Evolutionary conservation across 2,888 invertebrate species (phyloP), one percentile per base, ranked within the genome.

Genomic region (Hypena proboscidalis): DNA sequence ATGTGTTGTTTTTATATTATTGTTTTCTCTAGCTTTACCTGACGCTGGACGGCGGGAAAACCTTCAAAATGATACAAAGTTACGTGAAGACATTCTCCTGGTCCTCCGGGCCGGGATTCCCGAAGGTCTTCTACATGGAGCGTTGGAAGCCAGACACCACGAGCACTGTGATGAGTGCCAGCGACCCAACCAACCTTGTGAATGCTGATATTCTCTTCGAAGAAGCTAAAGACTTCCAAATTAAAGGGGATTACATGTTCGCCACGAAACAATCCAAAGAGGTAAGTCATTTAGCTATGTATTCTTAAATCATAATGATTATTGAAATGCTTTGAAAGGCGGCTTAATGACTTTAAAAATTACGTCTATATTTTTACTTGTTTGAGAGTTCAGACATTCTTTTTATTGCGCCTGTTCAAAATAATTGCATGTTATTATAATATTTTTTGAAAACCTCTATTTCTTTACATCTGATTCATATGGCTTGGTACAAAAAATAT

Each of bases 181-280:
- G 81, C 32, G 91, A 84, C 14, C 90, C 92, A 0, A 76, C 77
- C 0, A 91, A 92, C 39, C 77, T 93, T 55, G 79, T 39, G 74
- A 95, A 71, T 75, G 91, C 90, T 4, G 77, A 83, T 32, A 82
- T 91, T 1, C 77, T 95, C 15, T 92, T 95, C 30, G 91, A 92
- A 9, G 92, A 94, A 58, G 95, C 96, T 1, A 94, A 95, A 68
- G 96, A 97, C 74, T 96, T 97, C 80, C 95, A 95, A 73, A 93
- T 97, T 19, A 95, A 94, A 71, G 96, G 95, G 8, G 95, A 96
- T 66, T 97, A 95, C 78, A 94, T 97, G 93, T 97, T 98, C 83
- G 96, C 95, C 0, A 95, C 96, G 0, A 94, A 93, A 71, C 93
- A 93, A 73, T 83, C 84, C 27, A 90, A 88, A 58, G 91, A 92